Evolutionary conservation across 2,888 invertebrate genomes (phyloP).

Genomic region (Oxyteleia sp.): DNA sequence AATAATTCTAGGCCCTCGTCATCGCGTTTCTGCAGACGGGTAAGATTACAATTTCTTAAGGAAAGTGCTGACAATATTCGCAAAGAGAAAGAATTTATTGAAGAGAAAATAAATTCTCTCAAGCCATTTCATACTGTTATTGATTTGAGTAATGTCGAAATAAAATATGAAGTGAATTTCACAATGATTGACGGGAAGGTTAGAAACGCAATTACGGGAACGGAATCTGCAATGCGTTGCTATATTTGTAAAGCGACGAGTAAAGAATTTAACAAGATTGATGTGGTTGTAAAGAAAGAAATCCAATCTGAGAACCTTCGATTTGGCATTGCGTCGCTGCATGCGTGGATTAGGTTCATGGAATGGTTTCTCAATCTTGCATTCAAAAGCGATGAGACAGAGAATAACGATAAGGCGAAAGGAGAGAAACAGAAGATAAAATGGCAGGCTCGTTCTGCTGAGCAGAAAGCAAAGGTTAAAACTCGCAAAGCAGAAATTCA

Average conservation of each 20-base stretch:
- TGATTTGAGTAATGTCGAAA: slow-evolving; percentile 33
- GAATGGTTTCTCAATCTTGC: slow-evolving; percentile 77
- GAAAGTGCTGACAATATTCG: slow-evolving; percentile 46
- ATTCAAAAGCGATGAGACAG: slow-evolving; percentile 72
- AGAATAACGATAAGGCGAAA: background rate
- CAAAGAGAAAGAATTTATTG: slow-evolving; percentile 55
- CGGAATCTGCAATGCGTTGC: slow-evolving; percentile 43
- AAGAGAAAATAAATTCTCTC: slow-evolving; percentile 56
- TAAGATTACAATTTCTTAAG: slow-evolving; percentile 58
- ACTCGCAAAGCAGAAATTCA: slow-evolving; percentile 58
- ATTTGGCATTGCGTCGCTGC: slow-evolving; percentile 73
- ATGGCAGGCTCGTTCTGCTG: slow-evolving; percentile 80
- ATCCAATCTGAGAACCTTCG: slow-evolving; percentile 50
- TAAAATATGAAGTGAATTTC: slow-evolving; percentile 63
- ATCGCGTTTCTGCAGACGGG: slow-evolving; percentile 59
- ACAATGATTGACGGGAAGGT: slow-evolving; percentile 75
- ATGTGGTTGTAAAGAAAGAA: slow-evolving; percentile 43
- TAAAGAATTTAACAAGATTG: slow-evolving; percentile 63
- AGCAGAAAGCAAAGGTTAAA: slow-evolving; percentile 4
- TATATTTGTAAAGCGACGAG: slow-evolving; percentile 69
- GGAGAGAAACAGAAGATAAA: slow-evolving; percentile 68
- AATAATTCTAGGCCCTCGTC: slow-evolving; percentile 57
- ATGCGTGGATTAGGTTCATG: slow-evolving; percentile 77
- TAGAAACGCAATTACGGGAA: slow-evolving; percentile 66
- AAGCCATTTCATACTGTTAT: slow-evolving; percentile 35